Evolutionary conservation across 2,888 invertebrate genomes (phyloP), one percentile per base, ranked within the genome.

Genomic region (Drosophila incognita): DNA sequence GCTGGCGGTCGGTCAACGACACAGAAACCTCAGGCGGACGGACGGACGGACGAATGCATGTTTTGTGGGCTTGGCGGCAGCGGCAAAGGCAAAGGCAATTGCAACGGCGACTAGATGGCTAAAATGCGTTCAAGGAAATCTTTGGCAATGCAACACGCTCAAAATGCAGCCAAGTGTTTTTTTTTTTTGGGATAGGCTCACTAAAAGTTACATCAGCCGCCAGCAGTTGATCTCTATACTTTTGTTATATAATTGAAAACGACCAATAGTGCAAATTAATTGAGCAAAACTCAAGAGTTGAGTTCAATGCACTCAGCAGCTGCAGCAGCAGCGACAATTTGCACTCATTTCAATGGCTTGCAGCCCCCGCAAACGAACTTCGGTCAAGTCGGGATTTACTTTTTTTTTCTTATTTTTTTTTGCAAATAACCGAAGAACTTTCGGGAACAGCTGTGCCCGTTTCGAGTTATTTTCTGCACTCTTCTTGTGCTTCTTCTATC

Each of bases 1-100:
- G 91, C 92, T 87, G 83, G 80, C 82, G 87, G 86, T 81, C 92
- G 92, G 92, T 92, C 92, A 92, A 92, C 89, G 91, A 91, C 92
- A 92, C 89, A 92, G 90, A 92, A 92, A 92, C 82, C 80, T 74
- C 82, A 76, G 73, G 57, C 78, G 65, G 63, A 63, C 74, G 61
- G 51, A 31, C 21, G 21, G 46, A 67, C 76, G 68, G 73, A 67
- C 76, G 53, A 67, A 65, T 61, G 66, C 81, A 80, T 74, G 81
- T 61, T 68, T 71, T 69, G 83, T 85, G 73, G 88, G 90, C 86
- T 80, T 74, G 86, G 83, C 80, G 80, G 38, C 38, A 56, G 56
- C 36, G 42, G 57, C 48, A 59, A 52, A 40, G 29, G 40, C 58
- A 48, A 57, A 29, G 21, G 60, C 57, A 59, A 57, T 62, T 68